Conservation (phyloP, 2,888 invertebrate species). For the Heteromurus nitidus region DNA sequence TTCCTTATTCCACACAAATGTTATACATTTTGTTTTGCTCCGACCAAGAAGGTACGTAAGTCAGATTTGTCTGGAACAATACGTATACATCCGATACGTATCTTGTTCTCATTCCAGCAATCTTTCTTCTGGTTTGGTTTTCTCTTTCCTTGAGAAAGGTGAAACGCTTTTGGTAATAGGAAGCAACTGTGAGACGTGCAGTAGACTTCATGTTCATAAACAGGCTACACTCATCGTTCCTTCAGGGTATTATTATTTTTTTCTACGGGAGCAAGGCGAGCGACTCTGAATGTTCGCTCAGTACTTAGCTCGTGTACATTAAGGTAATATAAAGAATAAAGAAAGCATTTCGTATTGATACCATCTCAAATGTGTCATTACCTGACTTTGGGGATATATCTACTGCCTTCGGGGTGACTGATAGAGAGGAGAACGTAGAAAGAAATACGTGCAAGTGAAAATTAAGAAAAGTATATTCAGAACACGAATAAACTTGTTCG, state of each 20-base stretch:
- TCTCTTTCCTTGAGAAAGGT: constrained; percentile 11
- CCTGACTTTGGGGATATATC: background rate
- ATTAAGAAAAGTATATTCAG: background rate
- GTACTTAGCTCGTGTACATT: constrained; percentile 35
- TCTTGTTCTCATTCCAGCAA: constrained; percentile 9
- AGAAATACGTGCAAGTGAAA: background rate
- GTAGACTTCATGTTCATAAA: constrained; percentile 38
- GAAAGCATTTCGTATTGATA: no score
- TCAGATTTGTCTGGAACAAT: background rate
- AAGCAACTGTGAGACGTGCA: constrained; percentile 35
- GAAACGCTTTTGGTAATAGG: no score
- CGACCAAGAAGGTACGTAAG: background rate
- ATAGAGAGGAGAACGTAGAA: background rate
- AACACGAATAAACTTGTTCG: background rate
- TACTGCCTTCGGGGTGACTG: background rate
- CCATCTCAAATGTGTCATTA: background rate
- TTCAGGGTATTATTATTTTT: background rate
- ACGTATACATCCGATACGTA: background rate
- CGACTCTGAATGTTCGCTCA: background rate
- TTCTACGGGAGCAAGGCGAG: background rate
- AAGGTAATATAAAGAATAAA: no score
- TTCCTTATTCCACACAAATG: background rate
- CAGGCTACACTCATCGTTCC: constrained; percentile 5
- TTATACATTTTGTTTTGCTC: background rate
- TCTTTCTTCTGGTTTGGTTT: background rate